Conservation (phyloP, 1,140 invertebrate species). For the Zaprionus nigranus region DNA sequence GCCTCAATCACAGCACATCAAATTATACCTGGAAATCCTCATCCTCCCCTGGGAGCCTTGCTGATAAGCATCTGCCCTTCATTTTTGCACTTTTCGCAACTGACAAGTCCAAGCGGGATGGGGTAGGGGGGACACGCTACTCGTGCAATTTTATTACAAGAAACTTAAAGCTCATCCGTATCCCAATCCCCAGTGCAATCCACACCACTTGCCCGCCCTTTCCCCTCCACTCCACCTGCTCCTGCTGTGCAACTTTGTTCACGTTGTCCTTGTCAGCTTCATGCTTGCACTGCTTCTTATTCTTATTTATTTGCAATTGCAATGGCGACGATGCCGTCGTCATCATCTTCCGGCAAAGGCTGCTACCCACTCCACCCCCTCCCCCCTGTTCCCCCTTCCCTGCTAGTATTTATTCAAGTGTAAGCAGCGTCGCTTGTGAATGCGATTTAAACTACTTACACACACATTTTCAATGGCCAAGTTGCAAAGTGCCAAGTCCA, state of each 20-base stretch:
- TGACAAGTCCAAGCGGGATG: not conserved
- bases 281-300: slow-evolving; percentile 56
- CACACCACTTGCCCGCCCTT: not conserved
- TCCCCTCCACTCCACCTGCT: not conserved
- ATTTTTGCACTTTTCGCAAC: slow-evolving; percentile 76
- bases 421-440: slow-evolving; percentile 64
- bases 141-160: slow-evolving; percentile 76
- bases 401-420: slow-evolving; percentile 78
- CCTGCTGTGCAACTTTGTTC: slow-evolving; percentile 52
- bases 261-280: slow-evolving; percentile 51
- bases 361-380: not conserved
- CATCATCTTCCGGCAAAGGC: slow-evolving; percentile 49
- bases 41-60: slow-evolving; percentile 16
- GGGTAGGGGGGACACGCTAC: not conserved
- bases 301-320: slow-evolving; percentile 83
- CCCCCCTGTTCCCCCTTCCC: slow-evolving; percentile 29
- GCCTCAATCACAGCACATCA: slow-evolving; percentile 39
- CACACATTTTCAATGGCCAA: slow-evolving; percentile 79
- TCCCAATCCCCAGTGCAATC: slow-evolving; percentile 19
- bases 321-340: slow-evolving; percentile 56
- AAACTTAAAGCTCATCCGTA: slow-evolving; percentile 69
- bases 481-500: slow-evolving; percentile 82
- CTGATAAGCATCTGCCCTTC: slow-evolving; percentile 81
- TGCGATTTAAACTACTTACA: slow-evolving; percentile 83
- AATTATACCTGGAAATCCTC: slow-evolving; percentile 14